Evolutionary conservation across 2,888 invertebrate genomes (phyloP).

Genomic region (Agrotis puta): DNA sequence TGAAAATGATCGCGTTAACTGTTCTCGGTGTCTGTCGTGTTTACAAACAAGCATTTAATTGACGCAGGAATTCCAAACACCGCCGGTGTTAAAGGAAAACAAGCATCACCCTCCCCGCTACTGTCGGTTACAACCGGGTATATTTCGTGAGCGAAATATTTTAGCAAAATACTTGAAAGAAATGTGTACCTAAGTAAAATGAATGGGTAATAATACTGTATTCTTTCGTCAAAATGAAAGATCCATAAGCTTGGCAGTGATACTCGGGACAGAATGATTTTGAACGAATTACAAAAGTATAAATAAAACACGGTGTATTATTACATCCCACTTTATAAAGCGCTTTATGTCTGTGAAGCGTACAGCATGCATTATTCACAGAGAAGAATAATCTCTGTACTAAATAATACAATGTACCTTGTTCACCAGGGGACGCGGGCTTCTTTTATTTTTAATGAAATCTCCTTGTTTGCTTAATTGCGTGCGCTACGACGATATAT

Average conservation of each 20-base stretch:
- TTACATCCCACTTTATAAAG: constrained; percentile 72
- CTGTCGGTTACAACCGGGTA: constrained; percentile 67
- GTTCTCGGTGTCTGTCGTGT: constrained; percentile 79
- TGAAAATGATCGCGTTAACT: constrained; percentile 79
- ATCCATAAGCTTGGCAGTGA: constrained; percentile 48
- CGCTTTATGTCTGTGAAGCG: constrained; percentile 71
- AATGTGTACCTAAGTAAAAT: constrained; percentile 22
- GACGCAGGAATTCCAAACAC: constrained; percentile 86
- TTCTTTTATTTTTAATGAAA: constrained; percentile 78
- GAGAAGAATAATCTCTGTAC: constrained; percentile 73
- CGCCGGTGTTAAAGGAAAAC: constrained; percentile 81
- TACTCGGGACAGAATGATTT: constrained; percentile 54
- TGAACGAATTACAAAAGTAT: constrained; percentile 59
- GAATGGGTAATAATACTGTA: constrained; percentile 16
- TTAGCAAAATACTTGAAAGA: constrained; percentile 27
- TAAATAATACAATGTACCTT: constrained; percentile 73
- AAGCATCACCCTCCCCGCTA: constrained; percentile 69
- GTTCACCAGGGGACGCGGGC: constrained; percentile 65
- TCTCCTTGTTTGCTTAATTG: constrained; percentile 75
- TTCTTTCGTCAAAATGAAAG: constrained; percentile 23
- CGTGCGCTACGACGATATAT: constrained; percentile 60
- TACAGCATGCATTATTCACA: constrained; percentile 75
- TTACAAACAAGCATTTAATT: constrained; percentile 88
- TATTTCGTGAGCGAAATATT: constrained; percentile 63
- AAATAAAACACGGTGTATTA: constrained; percentile 70